Conservation (phyloP, 2,113 vertebrate genomes). For the Salminus brasiliensis region DNA sequence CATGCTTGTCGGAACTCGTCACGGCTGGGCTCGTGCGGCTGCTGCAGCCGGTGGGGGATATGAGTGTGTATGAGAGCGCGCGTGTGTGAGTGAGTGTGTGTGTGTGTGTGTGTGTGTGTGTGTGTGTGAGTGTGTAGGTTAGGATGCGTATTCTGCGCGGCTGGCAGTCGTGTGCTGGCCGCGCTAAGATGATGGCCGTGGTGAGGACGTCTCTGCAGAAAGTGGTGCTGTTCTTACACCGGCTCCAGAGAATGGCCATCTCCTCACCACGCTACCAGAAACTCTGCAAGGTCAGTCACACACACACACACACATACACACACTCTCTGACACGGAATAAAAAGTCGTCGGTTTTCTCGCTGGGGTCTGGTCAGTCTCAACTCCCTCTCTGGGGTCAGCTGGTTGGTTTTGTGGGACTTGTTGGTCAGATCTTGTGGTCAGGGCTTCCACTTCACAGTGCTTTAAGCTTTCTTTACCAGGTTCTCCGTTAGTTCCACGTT, state of each 20-base stretch:
- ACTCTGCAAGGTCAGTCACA: slow-evolving; percentile 93
- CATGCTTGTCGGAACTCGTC: slow-evolving; percentile 60
- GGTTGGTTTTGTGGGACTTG: too few relatives aligned
- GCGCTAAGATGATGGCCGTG: slow-evolving; percentile 99
- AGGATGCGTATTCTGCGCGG: slow-evolving; percentile 95
- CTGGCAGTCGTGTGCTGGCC: slow-evolving; percentile 92
- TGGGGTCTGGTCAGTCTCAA: not conserved
- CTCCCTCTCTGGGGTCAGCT: not conserved
- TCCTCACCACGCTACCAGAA: slow-evolving; percentile 98
- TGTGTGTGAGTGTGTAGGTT: slow-evolving; percentile 86
- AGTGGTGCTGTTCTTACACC: slow-evolving; percentile 99
- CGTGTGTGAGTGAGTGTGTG: slow-evolving; percentile 1
- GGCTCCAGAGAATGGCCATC: slow-evolving; percentile 99
- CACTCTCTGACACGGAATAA: not conserved
- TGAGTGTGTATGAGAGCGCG: slow-evolving; percentile 5
- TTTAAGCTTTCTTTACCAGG: too few relatives aligned
- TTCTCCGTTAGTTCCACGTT: too few relatives aligned
- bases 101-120: slow-evolving; percentile 84
- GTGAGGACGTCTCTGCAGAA: slow-evolving; percentile 99
- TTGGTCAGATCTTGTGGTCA: too few relatives aligned
- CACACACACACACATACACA: slow-evolving; percentile 3
- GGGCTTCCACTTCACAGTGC: too few relatives aligned
- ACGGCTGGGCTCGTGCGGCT: slow-evolving; percentile 63
- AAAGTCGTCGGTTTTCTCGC: not conserved
- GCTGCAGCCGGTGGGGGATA: slow-evolving; percentile 72